Percentiles rank a stretch among this genome's conserved stretches.
Conservation (phyloP, 1,140 invertebrate species). For the Brachionus angularis region DNA sequence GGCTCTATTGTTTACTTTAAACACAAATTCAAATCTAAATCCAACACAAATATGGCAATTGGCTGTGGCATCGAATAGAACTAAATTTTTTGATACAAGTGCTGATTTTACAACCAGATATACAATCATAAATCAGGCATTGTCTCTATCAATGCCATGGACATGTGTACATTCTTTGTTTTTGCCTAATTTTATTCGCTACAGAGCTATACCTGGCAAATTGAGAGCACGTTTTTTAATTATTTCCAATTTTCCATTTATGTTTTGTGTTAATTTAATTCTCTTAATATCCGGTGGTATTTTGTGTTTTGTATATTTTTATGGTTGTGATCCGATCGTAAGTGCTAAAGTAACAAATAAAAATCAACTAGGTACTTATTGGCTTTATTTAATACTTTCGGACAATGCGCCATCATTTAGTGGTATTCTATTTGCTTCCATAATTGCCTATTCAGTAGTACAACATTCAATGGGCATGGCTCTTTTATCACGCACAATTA, state of each 20-base stretch:
- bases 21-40: background rate
- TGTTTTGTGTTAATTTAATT: conserved; percentile 16
- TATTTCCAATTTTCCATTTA: conserved; percentile 22
- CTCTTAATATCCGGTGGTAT: conserved; percentile 21
- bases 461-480: conserved; percentile 24
- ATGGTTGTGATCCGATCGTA: conserved; percentile 13
- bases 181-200: conserved; percentile 26
- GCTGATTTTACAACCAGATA: conserved; percentile 17
- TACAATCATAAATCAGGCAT: conserved; percentile 12
- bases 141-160: conserved; percentile 31
- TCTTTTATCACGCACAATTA: background rate
- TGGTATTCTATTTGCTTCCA: conserved; percentile 13
- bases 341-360: background rate
- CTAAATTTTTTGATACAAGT: conserved; percentile 10
- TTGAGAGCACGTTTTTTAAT: background rate
- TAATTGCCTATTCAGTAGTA: conserved; percentile 20
- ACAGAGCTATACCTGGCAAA: conserved; percentile 19
- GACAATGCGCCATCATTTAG: background rate
- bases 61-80: background rate
- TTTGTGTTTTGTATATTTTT: conserved; percentile 25
- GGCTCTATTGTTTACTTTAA: background rate
- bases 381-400: conserved; percentile 3
- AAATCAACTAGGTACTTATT: conserved; percentile 26
- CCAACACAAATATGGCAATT: background rate
- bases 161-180: conserved; percentile 28